Evolutionary conservation across 64 coral and sea anemone species (phyloP).

Genomic region (Pocillopora verrucosa): DNA sequence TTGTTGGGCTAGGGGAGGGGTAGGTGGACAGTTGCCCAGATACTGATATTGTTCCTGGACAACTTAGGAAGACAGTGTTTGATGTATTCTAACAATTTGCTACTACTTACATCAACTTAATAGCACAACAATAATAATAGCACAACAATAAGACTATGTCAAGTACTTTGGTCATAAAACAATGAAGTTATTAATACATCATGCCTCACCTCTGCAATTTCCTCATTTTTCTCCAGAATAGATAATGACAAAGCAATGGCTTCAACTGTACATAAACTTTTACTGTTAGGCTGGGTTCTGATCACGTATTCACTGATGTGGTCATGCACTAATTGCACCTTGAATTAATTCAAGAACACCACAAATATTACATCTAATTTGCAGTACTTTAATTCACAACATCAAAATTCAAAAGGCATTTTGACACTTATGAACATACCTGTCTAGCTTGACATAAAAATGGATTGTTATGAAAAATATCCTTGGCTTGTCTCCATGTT

Average conservation of each 20-base stretch:
- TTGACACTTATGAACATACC: constrained; percentile 24
- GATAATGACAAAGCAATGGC: constrained; percentile 83
- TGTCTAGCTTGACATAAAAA: constrained; percentile 68
- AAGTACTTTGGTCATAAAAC: background rate
- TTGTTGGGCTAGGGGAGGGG: no score
- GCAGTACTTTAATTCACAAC: no score
- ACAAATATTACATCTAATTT: no score
- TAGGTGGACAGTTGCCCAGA: no score
- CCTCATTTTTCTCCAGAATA: constrained; percentile 69
- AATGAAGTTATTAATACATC: background rate
- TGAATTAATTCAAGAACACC: background rate
- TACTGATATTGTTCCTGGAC: no score
- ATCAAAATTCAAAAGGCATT: background rate
- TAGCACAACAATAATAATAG: no score
- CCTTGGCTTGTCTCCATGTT: constrained; percentile 92
- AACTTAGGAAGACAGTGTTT: no score
- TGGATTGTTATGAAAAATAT: constrained; percentile 69
- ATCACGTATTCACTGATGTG: constrained; percentile 90
- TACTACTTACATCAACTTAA: no score
- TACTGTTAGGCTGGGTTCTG: constrained; percentile 93
- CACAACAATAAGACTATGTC: no score
- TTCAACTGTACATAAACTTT: constrained; percentile 86
- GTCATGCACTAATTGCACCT: constrained; percentile 84
- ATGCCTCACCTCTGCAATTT: constrained; percentile 78
- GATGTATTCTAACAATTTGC: no score